Conservation (phyloP, 2,888 invertebrate species). For the Teinopalpus imperialis region DNA sequence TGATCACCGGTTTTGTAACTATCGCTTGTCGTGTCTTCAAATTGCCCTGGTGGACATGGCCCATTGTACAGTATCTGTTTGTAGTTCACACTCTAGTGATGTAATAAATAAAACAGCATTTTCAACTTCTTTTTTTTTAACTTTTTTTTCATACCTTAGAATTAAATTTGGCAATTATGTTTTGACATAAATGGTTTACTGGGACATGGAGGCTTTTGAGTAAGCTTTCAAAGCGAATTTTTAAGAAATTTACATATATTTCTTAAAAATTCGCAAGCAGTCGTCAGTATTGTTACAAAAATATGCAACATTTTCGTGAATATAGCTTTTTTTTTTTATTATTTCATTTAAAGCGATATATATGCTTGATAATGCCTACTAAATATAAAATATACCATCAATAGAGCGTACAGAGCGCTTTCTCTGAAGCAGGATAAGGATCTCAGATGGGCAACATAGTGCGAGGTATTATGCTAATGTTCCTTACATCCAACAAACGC, state of each 20-base stretch:
- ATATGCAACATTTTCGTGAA: too few relatives aligned
- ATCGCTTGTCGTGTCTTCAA: not conserved
- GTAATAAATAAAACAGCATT: too few relatives aligned
- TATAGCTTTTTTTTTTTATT: too few relatives aligned
- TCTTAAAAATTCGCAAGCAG: too few relatives aligned
- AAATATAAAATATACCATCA: not conserved
- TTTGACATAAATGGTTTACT: too few relatives aligned
- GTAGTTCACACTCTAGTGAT: not conserved
- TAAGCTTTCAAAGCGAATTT: too few relatives aligned
- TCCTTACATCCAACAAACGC: constrained; percentile 29
- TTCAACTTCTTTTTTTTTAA: too few relatives aligned
- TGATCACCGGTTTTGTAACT: constrained; percentile 9
- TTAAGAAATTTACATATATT: too few relatives aligned
- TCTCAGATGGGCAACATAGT: constrained; percentile 22
- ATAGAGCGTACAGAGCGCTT: not conserved
- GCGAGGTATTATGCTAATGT: constrained; percentile 22
- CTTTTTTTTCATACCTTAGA: too few relatives aligned
- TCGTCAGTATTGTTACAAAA: too few relatives aligned
- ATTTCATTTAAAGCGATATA: not conserved
- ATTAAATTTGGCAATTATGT: too few relatives aligned
- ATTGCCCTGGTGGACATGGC: not conserved
- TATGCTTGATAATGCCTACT: not conserved
- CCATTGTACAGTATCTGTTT: not conserved
- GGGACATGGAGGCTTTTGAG: too few relatives aligned
- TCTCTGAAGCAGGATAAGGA: constrained; percentile 19